Percentiles rank a stretch among this genome's conserved stretches.
phyloP scores from a whole-genome alignment of 2,888 invertebrate species.

The Diarsia dahlii region DNA sequence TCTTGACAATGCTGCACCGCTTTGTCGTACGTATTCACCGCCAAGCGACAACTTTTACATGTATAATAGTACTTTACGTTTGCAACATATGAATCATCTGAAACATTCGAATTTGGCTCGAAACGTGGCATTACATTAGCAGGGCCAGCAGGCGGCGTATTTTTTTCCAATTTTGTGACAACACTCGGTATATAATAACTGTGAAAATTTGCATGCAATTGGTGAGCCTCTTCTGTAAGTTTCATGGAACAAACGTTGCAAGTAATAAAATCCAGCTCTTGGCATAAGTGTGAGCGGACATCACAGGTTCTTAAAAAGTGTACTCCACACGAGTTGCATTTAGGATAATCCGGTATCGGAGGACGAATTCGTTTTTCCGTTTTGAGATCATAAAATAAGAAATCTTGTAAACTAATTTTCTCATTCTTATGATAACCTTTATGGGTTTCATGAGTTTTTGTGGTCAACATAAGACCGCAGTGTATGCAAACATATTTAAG shows the following conservation, averaged over 20 bases:
- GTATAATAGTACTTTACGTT: slow-evolving; percentile 65
- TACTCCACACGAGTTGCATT: slow-evolving; percentile 76
- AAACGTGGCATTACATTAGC: slow-evolving; percentile 5
- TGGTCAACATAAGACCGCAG: slow-evolving; percentile 80
- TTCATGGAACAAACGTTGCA: slow-evolving; percentile 79
- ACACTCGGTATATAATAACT: slow-evolving; percentile 68
- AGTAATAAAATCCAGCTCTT: slow-evolving; percentile 68
- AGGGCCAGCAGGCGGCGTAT: not conserved
- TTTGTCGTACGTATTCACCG: slow-evolving; percentile 78
- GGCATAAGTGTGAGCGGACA: slow-evolving; percentile 73
- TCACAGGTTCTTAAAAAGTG: slow-evolving; percentile 75
- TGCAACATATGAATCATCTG: slow-evolving; percentile 10
- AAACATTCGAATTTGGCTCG: slow-evolving; percentile 15
- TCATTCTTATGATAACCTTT: slow-evolving; percentile 71
- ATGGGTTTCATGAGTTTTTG: slow-evolving; percentile 70
- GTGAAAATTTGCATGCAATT: slow-evolving; percentile 81
- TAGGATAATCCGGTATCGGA: slow-evolving; percentile 79
- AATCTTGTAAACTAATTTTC: slow-evolving; percentile 75
- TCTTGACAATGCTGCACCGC: slow-evolving; percentile 82
- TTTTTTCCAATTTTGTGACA: slow-evolving; percentile 20
- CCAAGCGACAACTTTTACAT: slow-evolving; percentile 76
- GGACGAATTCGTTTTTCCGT: slow-evolving; percentile 73
- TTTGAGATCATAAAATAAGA: slow-evolving; percentile 76
- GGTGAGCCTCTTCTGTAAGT: slow-evolving; percentile 74
- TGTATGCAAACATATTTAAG: slow-evolving; percentile 71